A percentile compares a stretch with the other conserved stretches of the same genome.
Evolutionary conservation across 2,797 vertebrate genomes (phyloP).

Genomic region (Spinus pinus): DNA sequence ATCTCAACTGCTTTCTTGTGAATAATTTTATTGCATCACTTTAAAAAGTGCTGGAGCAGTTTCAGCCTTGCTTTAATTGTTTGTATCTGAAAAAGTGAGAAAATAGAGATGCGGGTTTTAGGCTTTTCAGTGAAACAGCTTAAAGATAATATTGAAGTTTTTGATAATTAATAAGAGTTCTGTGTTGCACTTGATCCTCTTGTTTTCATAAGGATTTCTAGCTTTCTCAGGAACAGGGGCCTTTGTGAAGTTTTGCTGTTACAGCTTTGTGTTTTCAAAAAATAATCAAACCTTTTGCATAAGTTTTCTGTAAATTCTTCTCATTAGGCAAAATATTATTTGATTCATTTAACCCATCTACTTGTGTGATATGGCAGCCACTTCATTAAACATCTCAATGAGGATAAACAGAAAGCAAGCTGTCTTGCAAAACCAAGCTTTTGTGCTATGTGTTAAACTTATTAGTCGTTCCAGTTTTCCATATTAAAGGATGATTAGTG

Average conservation of each 20-base stretch:
- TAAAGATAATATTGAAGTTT: constrained; percentile 45
- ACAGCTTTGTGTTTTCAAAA: not conserved
- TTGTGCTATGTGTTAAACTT: not conserved
- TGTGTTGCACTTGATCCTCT: constrained; percentile 5
- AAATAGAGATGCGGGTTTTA: constrained; percentile 26
- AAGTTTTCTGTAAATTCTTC: constrained; percentile 32
- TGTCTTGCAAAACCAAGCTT: constrained; percentile 17
- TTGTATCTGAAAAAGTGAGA: constrained; percentile 18
- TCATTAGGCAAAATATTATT: constrained; percentile 48
- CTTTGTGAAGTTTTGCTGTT: constrained; percentile 24
- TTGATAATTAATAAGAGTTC: constrained; percentile 28
- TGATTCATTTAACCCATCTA: constrained; percentile 55
- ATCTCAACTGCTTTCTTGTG: not conserved
- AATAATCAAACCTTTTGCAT: not conserved
- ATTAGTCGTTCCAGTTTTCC: constrained; percentile 15
- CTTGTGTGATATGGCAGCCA: constrained; percentile 28
- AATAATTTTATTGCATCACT: not conserved
- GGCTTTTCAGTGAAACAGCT: constrained; percentile 19
- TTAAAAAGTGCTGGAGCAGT: not conserved
- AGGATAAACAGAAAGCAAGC: constrained; percentile 46
- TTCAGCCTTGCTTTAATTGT: constrained; percentile 2
- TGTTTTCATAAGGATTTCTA: constrained; percentile 18
- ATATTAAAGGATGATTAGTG: constrained; percentile 39
- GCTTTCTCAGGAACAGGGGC: constrained; percentile 1
- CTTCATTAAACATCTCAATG: constrained; percentile 53